phyloP scores from a whole-genome alignment of 2,888 invertebrate genomes.

The Athetis lepigone region DNA sequence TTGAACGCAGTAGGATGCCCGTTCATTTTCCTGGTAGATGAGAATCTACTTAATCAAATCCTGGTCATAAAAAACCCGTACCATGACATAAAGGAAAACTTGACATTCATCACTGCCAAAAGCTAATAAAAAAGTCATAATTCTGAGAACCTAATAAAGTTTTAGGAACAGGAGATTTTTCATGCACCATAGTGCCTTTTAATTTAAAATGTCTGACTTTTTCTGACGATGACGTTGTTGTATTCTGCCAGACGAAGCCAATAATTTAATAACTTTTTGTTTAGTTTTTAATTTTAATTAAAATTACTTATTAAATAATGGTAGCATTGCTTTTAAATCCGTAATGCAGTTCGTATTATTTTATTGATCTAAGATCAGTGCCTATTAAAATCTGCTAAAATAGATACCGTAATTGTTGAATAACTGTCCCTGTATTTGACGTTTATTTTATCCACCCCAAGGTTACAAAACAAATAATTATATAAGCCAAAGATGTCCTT shows the following conservation, averaged over 20 bases:
- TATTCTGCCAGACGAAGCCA: not conserved
- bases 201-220: conserved; percentile 9
- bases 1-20: too few species aligned
- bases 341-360: too few species aligned
- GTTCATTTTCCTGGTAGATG: conserved; percentile 11
- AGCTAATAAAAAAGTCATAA: too few species aligned
- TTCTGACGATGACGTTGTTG: not conserved
- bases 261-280: not conserved
- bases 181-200: conserved; percentile 12
- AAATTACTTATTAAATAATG: too few species aligned
- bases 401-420: too few species aligned
- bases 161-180: conserved; percentile 1
- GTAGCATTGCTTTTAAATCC: too few species aligned
- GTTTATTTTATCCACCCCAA: too few species aligned
- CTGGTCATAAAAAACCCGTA: conserved; percentile 15
- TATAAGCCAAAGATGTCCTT: conserved; percentile 3
- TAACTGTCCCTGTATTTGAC: too few species aligned
- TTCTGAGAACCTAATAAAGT: conserved; percentile 16
- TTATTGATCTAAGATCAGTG: too few species aligned
- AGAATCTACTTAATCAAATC: conserved; percentile 3
- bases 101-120: conserved; percentile 20
- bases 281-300: not conserved
- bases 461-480: too few species aligned
- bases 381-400: too few species aligned
- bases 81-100: not conserved